phyloP scores from a whole-genome alignment of 2,797 vertebrate genomes.

The Allobates femoralis region DNA sequence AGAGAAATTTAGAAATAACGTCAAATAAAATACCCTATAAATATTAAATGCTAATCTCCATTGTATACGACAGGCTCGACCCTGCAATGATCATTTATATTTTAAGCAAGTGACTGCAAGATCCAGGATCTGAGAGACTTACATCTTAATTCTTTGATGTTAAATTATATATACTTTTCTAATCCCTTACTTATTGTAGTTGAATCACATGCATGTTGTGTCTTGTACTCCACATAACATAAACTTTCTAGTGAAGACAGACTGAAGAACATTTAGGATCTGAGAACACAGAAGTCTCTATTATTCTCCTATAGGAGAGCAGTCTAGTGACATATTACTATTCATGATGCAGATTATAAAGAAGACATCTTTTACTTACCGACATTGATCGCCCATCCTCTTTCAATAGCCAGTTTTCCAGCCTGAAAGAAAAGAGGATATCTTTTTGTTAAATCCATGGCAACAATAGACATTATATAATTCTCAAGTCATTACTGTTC shows the following conservation, averaged over 20 bases:
- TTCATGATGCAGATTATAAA: not conserved
- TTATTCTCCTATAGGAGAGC: not conserved
- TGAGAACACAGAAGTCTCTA: not conserved
- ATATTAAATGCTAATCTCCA: not conserved
- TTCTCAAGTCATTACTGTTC: not conserved
- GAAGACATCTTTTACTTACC: slow-evolving; percentile 79
- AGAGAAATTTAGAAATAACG: not conserved
- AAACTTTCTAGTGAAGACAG: not conserved
- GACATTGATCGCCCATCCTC: slow-evolving; percentile 97
- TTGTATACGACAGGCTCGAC: not conserved
- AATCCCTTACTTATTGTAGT: not conserved
- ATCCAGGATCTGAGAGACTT: not conserved
- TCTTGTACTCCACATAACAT: not conserved
- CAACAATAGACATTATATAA: not conserved
- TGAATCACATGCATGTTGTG: not conserved
- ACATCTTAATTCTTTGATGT: not conserved
- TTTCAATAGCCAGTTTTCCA: slow-evolving; percentile 92
- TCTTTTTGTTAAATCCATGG: not conserved
- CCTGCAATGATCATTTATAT: not conserved
- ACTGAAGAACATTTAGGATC: not conserved
- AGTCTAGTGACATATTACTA: not conserved
- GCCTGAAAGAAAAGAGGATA: slow-evolving; percentile 77
- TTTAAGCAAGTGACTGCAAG: not conserved
- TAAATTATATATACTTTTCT: not conserved
- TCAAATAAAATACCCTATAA: not conserved